Conservation (phyloP, 2,113 vertebrate genomes). For the Galbula dea region DNA sequence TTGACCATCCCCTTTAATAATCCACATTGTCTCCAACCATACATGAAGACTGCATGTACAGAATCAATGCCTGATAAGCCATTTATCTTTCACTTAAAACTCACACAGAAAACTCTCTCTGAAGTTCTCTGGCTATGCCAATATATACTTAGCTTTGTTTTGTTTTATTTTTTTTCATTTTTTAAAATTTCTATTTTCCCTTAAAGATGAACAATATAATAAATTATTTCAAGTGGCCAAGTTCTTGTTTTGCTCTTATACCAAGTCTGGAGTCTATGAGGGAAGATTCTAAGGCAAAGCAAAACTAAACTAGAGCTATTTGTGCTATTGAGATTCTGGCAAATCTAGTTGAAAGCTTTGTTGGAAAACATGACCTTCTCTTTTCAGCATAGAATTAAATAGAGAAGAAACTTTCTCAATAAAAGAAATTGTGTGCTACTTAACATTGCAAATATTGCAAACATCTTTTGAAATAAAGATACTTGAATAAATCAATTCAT, state of each 20-base stretch:
- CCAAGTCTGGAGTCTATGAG: not conserved
- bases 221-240: not conserved
- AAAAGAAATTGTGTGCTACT: not conserved
- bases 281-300: not conserved
- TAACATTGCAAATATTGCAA: not conserved
- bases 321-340: not conserved
- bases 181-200: not conserved
- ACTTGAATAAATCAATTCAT: slow-evolving; percentile 11
- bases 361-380: not conserved
- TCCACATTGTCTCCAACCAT: rapidly evolving
- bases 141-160: not conserved
- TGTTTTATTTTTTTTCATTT: no score
- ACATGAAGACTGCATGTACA: not conserved
- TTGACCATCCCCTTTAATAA: not conserved
- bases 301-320: not conserved
- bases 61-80: not conserved
- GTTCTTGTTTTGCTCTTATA: not conserved
- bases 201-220: not conserved
- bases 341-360: not conserved
- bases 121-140: not conserved
- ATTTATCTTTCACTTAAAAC: not conserved
- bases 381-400: not conserved
- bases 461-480: slow-evolving; percentile 14
- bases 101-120: not conserved
- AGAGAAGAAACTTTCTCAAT: not conserved